Percentiles rank a stretch among this genome's conserved stretches.
Evolutionary conservation across 2,888 invertebrate genomes (phyloP).

Genomic region (Leptinotarsa tumamoca): DNA sequence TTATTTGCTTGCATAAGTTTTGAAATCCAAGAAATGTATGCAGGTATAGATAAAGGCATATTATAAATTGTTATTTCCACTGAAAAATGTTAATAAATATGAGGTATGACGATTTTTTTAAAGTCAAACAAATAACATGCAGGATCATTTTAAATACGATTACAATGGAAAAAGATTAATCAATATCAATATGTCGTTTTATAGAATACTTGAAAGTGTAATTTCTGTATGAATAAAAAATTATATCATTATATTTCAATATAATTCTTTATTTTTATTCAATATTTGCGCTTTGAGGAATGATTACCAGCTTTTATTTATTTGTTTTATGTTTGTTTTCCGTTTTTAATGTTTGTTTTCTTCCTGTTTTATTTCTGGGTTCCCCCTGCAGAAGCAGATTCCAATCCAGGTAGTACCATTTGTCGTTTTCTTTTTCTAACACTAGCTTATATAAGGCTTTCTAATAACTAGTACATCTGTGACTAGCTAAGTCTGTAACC

Average conservation of each 20-base stretch:
- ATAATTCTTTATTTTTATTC: neutral
- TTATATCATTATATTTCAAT: neutral
- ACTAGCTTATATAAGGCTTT: conserved; percentile 34
- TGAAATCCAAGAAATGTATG: neutral
- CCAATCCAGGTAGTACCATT: conserved; percentile 65
- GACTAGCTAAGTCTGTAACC: conserved; percentile 15
- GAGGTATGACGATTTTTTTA: too few relatives aligned
- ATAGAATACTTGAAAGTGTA: conserved; percentile 3
- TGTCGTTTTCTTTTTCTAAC: conserved; percentile 52
- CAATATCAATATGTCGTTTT: neutral
- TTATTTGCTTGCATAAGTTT: conserved; percentile 3
- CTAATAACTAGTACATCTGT: conserved; percentile 3
- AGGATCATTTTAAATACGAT: too few relatives aligned
- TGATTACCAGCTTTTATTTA: conserved; percentile 21
- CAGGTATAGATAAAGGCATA: neutral
- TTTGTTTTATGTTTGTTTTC: conserved; percentile 34
- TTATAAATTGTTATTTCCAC: neutral
- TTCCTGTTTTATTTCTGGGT: conserved; percentile 60
- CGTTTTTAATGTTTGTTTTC: conserved; percentile 52
- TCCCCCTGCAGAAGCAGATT: conserved; percentile 62
- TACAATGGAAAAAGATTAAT: too few relatives aligned
- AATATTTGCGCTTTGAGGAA: conserved; percentile 16
- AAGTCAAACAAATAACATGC: too few relatives aligned
- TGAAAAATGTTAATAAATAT: too few relatives aligned
- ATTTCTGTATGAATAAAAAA: neutral